These are phyloP conservation scores for Diplodus puntazzo DNA, from an alignment of 2,797 vertebrate genomes.

Conservation along the genomic window DNA sequence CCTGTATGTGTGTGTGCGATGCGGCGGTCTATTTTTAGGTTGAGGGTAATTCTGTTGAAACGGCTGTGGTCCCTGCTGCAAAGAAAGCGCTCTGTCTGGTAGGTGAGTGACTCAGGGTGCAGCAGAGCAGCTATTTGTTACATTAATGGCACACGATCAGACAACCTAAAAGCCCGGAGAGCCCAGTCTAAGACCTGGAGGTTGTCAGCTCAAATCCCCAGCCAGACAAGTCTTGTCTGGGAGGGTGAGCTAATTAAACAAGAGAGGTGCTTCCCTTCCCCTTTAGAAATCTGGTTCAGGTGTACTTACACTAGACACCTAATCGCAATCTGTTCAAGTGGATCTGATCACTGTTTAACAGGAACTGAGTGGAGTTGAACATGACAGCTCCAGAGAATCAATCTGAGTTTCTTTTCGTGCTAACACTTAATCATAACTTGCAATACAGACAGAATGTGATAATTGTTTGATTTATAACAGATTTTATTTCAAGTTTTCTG, in stretches of 20 bases:
- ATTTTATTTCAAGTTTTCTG: too few relatives aligned
- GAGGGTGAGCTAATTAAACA: slow-evolving; percentile 48
- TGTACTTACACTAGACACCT: slow-evolving; percentile 4
- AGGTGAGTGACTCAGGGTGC: slow-evolving; percentile 50
- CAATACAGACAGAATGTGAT: too few relatives aligned
- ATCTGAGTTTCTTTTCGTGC: background rate
- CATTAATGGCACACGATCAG: slow-evolving; percentile 39
- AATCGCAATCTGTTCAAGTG: slow-evolving; percentile 12
- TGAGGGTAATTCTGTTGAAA: slow-evolving; percentile 60
- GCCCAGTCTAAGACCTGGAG: slow-evolving; percentile 5
- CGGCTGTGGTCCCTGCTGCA: slow-evolving; percentile 58
- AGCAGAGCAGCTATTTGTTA: slow-evolving; percentile 50
- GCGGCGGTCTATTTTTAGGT: slow-evolving; percentile 67
- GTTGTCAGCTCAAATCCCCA: slow-evolving; percentile 48
- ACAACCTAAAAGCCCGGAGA: slow-evolving; percentile 45
- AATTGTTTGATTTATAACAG: too few relatives aligned
- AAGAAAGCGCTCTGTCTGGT: slow-evolving; percentile 53
- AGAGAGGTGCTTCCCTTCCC: slow-evolving; percentile 6
- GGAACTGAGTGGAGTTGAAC: background rate
- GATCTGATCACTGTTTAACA: slow-evolving; percentile 20
- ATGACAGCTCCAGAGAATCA: slow-evolving; percentile 1
- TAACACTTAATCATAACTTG: too few relatives aligned
- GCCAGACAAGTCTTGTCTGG: slow-evolving; percentile 8
- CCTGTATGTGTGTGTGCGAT: slow-evolving; percentile 3
- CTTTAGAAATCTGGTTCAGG: slow-evolving; percentile 13